These are phyloP conservation scores for Drosophila watanabei DNA, from an alignment of 1,140 invertebrate genomes.

Conservation along the genomic window DNA sequence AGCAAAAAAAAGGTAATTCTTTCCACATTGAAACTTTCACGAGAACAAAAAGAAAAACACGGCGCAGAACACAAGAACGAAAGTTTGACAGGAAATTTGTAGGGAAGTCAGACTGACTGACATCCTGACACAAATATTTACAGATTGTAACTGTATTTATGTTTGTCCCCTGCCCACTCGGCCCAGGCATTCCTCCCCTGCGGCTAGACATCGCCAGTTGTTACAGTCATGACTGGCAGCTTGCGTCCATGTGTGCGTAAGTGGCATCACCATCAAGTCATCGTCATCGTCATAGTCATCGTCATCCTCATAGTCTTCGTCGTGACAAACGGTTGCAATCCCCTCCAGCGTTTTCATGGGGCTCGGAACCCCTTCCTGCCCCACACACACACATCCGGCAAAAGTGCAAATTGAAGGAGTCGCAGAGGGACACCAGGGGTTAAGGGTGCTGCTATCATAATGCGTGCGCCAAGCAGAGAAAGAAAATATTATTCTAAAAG, in stretches of 20 bases:
- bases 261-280: conserved; percentile 48
- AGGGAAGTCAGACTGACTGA: conserved; percentile 46
- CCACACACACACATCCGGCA: conserved; percentile 14
- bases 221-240: conserved; percentile 27
- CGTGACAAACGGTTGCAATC: conserved; percentile 39
- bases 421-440: conserved; percentile 3
- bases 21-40: conserved; percentile 5
- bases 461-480: conserved; percentile 11
- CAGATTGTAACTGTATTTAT: conserved; percentile 40
- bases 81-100: conserved; percentile 45
- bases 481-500: not conserved
- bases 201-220: conserved; percentile 17
- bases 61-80: not conserved
- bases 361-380: not conserved
- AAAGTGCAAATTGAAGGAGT: conserved; percentile 36
- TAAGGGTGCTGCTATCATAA: conserved; percentile 3
- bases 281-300: conserved; percentile 5
- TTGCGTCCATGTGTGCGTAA: conserved; percentile 27
- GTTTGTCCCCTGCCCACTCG: conserved; percentile 6
- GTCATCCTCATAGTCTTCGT: conserved; percentile 12
- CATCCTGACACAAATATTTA: conserved; percentile 57
- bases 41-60: conserved; percentile 16
- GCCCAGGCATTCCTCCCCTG: not conserved
- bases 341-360: conserved; percentile 13
- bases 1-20: not conserved